phyloP scores from a whole-genome alignment of 2,113 vertebrate genomes.

The Ictidomys tridecemlineatus region DNA sequence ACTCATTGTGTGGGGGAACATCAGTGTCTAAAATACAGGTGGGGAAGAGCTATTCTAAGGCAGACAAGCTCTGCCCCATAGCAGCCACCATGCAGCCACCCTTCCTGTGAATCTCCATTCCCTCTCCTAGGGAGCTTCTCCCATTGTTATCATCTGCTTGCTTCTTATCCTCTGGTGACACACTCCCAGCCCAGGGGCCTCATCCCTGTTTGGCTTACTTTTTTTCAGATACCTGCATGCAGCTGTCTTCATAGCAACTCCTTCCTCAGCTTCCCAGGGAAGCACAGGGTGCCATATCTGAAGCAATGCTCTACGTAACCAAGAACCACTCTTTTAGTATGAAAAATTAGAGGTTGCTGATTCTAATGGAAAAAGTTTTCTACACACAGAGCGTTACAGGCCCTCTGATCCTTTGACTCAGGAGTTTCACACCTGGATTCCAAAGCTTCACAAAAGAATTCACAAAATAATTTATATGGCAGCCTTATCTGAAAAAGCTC shows the following conservation, averaged over 20 bases:
- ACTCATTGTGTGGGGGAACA: neutral
- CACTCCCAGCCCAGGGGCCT: neutral
- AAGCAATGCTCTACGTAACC: neutral
- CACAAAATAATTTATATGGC: neutral
- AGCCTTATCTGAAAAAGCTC: constrained; percentile 4
- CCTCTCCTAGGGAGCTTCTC: neutral
- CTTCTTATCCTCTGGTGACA: neutral
- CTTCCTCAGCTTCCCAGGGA: neutral
- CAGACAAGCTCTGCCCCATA: neutral
- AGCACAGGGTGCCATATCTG: neutral
- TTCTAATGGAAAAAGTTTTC: constrained; percentile 25
- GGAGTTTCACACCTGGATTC: constrained; percentile 20
- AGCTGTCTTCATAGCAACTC: neutral
- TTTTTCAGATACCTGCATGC: neutral
- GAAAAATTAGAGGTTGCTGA: neutral
- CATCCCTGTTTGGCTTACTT: neutral
- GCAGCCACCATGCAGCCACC: too few relatives aligned
- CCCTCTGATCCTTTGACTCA: neutral
- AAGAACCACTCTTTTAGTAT: neutral
- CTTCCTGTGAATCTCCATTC: neutral
- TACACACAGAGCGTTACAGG: neutral
- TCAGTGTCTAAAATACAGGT: neutral
- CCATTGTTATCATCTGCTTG: neutral
- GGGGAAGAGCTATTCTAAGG: neutral
- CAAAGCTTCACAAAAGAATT: neutral